Evolutionary conservation across 2,113 vertebrate genomes (phyloP).

Genomic region (Pungitius pungitius): DNA sequence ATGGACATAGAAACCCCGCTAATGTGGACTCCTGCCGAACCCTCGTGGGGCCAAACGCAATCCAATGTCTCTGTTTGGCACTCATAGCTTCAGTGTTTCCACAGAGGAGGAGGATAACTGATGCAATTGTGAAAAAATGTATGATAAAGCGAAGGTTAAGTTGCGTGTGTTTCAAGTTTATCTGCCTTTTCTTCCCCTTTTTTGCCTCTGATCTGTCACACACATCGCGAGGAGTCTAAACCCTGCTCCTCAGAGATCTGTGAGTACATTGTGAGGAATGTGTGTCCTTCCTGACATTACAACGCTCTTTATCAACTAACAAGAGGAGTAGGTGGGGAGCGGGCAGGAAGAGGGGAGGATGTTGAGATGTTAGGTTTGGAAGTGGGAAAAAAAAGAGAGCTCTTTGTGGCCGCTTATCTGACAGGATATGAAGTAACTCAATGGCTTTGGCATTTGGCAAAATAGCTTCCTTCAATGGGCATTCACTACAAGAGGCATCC

Average conservation of each 20-base stretch:
- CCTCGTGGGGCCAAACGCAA: no score
- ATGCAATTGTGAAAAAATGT: constrained; percentile 37
- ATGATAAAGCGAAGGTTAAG: constrained; percentile 6
- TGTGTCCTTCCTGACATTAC: constrained; percentile 83
- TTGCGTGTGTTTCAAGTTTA: constrained; percentile 8
- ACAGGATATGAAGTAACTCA: constrained; percentile 84
- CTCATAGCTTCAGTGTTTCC: constrained; percentile 35
- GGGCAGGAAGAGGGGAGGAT: constrained; percentile 71
- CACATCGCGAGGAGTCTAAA: constrained; percentile 42
- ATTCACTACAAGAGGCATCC: constrained; percentile 72
- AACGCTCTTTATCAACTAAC: constrained; percentile 78
- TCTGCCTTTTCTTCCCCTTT: constrained; percentile 16
- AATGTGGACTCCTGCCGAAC: constrained; percentile 61
- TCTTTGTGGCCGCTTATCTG: constrained; percentile 83
- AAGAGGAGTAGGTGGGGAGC: constrained; percentile 66
- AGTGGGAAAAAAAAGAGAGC: constrained; percentile 71
- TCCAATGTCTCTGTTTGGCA: not conserved
- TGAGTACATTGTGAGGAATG: constrained; percentile 77
- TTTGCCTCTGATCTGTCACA: constrained; percentile 59
- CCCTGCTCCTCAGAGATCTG: constrained; percentile 69
- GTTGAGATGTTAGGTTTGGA: constrained; percentile 76
- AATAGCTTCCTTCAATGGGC: constrained; percentile 83
- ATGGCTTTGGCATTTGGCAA: constrained; percentile 80
- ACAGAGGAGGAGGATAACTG: constrained; percentile 21
- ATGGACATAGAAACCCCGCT: constrained; percentile 59